Conservation (phyloP, 2,888 invertebrate species). For the Oconnorella tubifera region DNA sequence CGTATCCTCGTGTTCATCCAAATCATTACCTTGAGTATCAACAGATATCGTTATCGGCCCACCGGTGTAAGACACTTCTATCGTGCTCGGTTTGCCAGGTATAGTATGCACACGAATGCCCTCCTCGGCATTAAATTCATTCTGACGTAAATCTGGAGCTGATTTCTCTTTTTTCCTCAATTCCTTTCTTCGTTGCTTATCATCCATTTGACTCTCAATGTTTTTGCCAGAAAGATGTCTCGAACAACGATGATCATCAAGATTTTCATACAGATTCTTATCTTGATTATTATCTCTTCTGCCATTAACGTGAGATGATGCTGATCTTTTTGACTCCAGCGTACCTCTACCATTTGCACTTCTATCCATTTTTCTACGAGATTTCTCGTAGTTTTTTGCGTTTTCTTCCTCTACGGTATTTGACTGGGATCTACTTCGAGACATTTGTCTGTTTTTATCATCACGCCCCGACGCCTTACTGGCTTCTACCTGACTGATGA, state of each 20-base stretch:
- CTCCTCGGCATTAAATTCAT: constrained; percentile 13
- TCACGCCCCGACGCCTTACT: background rate
- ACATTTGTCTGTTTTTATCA: too few species aligned
- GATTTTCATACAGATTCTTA: background rate
- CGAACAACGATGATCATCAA: background rate
- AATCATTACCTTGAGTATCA: constrained; percentile 22
- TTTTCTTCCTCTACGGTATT: background rate
- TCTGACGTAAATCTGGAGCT: background rate
- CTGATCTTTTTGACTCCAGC: background rate
- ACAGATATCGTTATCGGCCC: constrained; percentile 38
- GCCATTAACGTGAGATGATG: background rate
- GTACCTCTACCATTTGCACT: background rate
- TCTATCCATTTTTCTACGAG: background rate
- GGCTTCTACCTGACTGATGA: background rate
- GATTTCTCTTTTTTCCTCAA: background rate
- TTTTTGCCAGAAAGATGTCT: background rate
- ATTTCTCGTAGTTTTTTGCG: constrained; percentile 6
- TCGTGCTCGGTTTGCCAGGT: constrained; percentile 33
- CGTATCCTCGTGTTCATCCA: constrained; percentile 7
- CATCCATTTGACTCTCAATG: background rate
- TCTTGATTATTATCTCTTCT: background rate
- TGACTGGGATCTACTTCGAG: background rate
- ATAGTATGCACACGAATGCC: constrained; percentile 27
- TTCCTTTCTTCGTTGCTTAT: background rate
- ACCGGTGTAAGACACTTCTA: constrained; percentile 36